These are phyloP conservation scores for Dryadula phaetusa DNA, from an alignment of 2,888 invertebrate species.

Conservation along the genomic window DNA sequence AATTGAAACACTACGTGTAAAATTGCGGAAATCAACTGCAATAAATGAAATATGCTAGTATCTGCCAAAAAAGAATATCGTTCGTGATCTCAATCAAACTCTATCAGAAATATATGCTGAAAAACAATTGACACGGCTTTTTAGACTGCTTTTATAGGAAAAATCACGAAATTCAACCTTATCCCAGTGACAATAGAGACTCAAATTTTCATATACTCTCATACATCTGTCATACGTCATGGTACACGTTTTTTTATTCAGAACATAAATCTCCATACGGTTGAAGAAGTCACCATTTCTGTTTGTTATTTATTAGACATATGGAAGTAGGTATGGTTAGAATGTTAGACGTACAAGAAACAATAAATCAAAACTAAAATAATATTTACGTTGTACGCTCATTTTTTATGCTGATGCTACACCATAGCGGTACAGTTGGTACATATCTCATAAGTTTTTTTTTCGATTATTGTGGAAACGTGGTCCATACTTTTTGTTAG, in stretches of 20 bases:
- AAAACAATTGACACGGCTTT: conserved; percentile 8
- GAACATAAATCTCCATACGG: conserved; percentile 26
- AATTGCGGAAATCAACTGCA: too few species aligned
- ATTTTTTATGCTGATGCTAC: background rate
- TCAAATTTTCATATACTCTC: background rate
- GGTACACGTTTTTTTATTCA: conserved; percentile 19
- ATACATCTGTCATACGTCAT: conserved; percentile 11
- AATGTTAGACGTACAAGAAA: background rate
- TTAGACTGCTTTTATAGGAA: background rate
- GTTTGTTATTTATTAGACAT: conserved; percentile 11
- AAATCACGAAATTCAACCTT: background rate
- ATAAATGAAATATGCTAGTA: too few species aligned
- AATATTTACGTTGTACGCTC: background rate
- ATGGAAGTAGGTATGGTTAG: background rate
- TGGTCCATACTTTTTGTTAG: too few species aligned
- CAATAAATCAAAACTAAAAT: conserved; percentile 1
- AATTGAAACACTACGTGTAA: too few species aligned
- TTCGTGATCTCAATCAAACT: background rate
- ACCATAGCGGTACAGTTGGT: too few species aligned
- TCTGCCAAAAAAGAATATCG: too few species aligned
- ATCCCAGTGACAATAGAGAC: background rate
- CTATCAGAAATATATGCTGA: background rate
- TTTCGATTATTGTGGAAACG: too few species aligned
- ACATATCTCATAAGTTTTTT: too few species aligned
- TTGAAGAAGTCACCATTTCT: conserved; percentile 10